phyloP scores from a whole-genome alignment of 2,888 invertebrate species.

The Podabrus alpinus region DNA sequence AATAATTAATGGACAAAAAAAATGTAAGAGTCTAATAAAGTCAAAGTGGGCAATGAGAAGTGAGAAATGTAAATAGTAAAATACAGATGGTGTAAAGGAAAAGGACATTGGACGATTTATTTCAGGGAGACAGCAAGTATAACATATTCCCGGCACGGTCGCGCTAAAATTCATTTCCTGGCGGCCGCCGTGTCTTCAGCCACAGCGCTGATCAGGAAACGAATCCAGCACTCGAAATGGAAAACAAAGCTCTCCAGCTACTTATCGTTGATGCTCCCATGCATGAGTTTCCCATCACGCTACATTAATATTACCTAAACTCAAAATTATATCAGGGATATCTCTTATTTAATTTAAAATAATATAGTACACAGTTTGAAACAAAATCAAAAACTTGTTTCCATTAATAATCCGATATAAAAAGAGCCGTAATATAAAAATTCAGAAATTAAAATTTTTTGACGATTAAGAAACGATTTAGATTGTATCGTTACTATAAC shows the following conservation, averaged over 20 bases:
- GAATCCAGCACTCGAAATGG: conserved; percentile 52
- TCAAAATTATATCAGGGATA: conserved; percentile 28
- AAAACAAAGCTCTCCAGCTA: conserved; percentile 48
- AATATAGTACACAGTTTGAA: conserved; percentile 1
- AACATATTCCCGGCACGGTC: conserved; percentile 46
- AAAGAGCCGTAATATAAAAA: not conserved
- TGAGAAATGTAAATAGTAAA: conserved; percentile 18
- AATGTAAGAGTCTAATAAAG: not conserved
- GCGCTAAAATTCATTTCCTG: conserved; percentile 55
- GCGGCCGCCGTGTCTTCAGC: conserved; percentile 51
- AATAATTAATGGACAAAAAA: not conserved
- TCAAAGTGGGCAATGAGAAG: conserved; percentile 12
- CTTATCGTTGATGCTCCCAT: conserved; percentile 40
- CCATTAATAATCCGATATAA: not conserved
- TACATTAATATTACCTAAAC: conserved; percentile 40
- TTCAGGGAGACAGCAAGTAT: conserved; percentile 33
- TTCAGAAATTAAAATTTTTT: not conserved
- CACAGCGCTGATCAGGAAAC: conserved; percentile 52
- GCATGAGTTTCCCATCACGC: conserved; percentile 41
- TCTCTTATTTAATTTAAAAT: conserved; percentile 33
- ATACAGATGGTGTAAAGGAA: conserved; percentile 20
- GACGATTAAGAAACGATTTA: not conserved
- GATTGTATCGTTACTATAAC: not conserved
- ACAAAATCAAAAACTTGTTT: not conserved
- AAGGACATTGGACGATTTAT: conserved; percentile 37